Evolutionary conservation across 2,113 vertebrate species (phyloP).

Genomic region (Cairina moschata): DNA sequence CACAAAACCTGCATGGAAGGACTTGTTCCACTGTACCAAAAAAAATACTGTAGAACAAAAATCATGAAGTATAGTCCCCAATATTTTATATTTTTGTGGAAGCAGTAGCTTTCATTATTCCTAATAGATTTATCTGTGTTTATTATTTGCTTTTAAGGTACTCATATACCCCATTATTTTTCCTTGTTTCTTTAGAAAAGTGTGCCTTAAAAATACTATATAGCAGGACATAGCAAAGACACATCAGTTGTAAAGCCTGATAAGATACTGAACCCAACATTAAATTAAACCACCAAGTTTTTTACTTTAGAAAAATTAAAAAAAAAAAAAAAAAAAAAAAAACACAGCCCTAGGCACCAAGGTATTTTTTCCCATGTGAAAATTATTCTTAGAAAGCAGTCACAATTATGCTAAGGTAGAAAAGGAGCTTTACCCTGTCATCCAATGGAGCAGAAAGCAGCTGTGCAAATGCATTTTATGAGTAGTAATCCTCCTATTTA

Average conservation of each 20-base stretch:
- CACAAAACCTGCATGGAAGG: background rate
- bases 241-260: background rate
- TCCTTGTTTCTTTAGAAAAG: slow-evolving; percentile 23
- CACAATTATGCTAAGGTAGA: background rate
- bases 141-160: slow-evolving; percentile 28
- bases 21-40: background rate
- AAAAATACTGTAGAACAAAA: slow-evolving; percentile 3
- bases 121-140: slow-evolving; percentile 35
- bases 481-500: slow-evolving; percentile 31
- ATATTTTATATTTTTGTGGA: background rate
- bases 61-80: background rate
- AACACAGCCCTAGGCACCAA: background rate
- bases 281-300: slow-evolving; percentile 4
- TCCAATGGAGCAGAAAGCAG: background rate
- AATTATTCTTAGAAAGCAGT: slow-evolving; percentile 64
- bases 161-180: slow-evolving; percentile 18
- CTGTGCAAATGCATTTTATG: slow-evolving; percentile 18
- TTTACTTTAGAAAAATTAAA: background rate
- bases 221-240: background rate
- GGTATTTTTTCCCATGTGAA: slow-evolving; percentile 2
- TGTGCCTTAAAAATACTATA: background rate
- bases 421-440: slow-evolving; percentile 38
- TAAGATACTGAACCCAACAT: background rate
- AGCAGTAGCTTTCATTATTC: slow-evolving; percentile 25
- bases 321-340: background rate